Percentiles rank a stretch among this genome's conserved stretches.
These are phyloP conservation scores for Aphelinus certus DNA, from an alignment of 1,140 invertebrate genomes.

Conservation along the genomic window DNA sequence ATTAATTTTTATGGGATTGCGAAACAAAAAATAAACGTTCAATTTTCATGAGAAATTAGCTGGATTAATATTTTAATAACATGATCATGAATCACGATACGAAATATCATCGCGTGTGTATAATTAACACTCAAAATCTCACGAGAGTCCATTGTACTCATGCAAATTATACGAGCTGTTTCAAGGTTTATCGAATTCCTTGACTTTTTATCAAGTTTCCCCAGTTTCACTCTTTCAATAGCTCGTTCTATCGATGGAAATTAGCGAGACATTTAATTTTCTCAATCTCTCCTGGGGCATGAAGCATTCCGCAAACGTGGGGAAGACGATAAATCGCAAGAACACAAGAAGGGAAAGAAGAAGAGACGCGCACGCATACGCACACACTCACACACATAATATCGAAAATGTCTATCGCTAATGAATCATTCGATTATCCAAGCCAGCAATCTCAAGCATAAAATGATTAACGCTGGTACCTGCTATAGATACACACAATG, in stretches of 20 bases:
- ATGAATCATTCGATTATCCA: constrained; percentile 26
- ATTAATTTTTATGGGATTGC: too few relatives aligned
- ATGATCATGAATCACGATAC: too few relatives aligned
- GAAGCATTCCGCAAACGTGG: background rate
- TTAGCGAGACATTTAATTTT: constrained; percentile 17
- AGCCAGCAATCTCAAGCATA: background rate
- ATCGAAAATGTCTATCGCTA: constrained; percentile 9
- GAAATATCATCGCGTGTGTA: too few relatives aligned
- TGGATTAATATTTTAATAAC: too few relatives aligned
- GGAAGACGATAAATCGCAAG: background rate
- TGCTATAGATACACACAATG: background rate
- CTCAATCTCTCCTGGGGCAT: background rate
- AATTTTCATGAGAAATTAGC: too few relatives aligned
- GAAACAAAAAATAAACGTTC: too few relatives aligned
- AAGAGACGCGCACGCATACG: background rate
- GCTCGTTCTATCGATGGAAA: constrained; percentile 8
- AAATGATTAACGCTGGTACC: constrained; percentile 23
- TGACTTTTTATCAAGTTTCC: too few relatives aligned
- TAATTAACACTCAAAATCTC: too few relatives aligned
- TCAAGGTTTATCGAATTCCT: background rate
- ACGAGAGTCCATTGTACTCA: too few relatives aligned
- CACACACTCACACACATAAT: background rate
- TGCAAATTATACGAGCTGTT: too few relatives aligned
- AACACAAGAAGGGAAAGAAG: background rate
- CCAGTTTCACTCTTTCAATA: background rate